Percentiles rank a stretch among this genome's conserved stretches.
Conservation (phyloP, 2,113 vertebrate genomes). For the Suncus etruscus region DNA sequence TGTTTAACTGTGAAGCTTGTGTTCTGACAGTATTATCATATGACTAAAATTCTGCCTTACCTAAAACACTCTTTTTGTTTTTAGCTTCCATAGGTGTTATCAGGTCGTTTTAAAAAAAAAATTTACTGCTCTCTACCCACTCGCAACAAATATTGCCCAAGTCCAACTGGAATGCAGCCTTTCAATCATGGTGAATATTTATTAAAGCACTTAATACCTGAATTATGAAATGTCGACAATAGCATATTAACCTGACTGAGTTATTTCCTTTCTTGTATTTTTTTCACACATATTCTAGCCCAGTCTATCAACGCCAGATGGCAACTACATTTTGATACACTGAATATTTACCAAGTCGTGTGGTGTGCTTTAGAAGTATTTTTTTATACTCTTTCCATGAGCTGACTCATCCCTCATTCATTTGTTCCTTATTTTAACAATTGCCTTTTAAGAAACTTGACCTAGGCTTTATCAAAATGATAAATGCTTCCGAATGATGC, state of each 20-base stretch:
- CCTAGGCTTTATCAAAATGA: slow-evolving; percentile 70
- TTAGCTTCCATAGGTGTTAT: slow-evolving; percentile 48
- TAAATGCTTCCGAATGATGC: slow-evolving; percentile 60
- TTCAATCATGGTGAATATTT: slow-evolving; percentile 50
- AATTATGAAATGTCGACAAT: slow-evolving; percentile 69
- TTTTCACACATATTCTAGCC: slow-evolving; percentile 71
- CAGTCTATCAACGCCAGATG: slow-evolving; percentile 60
- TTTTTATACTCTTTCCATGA: slow-evolving; percentile 73
- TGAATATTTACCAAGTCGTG: slow-evolving; percentile 73
- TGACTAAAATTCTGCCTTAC: slow-evolving; percentile 66
- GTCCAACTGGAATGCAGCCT: slow-evolving; percentile 56
- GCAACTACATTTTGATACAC: slow-evolving; percentile 72
- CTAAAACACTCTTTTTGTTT: slow-evolving; percentile 60
- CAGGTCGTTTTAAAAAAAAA: slow-evolving; percentile 27
- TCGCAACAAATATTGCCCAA: slow-evolving; percentile 48
- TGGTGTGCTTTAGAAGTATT: slow-evolving; percentile 72
- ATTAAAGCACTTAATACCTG: slow-evolving; percentile 71
- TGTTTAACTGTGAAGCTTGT: slow-evolving; percentile 53
- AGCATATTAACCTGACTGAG: slow-evolving; percentile 67
- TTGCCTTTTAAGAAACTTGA: slow-evolving; percentile 75
- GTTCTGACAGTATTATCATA: slow-evolving; percentile 34
- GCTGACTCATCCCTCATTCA: slow-evolving; percentile 79
- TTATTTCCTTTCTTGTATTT: slow-evolving; percentile 70
- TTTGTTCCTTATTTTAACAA: slow-evolving; percentile 74
- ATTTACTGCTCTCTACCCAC: slow-evolving; percentile 31